phyloP scores from a whole-genome alignment of 2,888 invertebrate species.

The Agapetus fuscipes region DNA sequence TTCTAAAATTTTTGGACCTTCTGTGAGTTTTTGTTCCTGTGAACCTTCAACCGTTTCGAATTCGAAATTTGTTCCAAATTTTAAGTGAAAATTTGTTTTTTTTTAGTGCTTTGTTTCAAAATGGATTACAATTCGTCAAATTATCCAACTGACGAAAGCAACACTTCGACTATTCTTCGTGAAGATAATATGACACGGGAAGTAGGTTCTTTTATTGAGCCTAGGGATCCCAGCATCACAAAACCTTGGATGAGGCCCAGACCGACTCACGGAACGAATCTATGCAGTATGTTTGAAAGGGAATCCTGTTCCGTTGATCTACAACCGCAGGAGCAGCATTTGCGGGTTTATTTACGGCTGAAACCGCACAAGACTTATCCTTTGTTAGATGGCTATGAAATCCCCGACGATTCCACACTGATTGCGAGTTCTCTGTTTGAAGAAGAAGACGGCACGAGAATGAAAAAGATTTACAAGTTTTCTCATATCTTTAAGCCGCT shows the following conservation, averaged over 20 bases:
- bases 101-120: not conserved
- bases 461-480: constrained; percentile 2
- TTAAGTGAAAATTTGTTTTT: too few relatives aligned
- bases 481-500: constrained; percentile 2
- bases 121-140: not conserved
- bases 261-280: constrained; percentile 36
- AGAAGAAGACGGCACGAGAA: too few relatives aligned
- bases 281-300: constrained; percentile 36
- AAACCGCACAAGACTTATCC: too few relatives aligned
- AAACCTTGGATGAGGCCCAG: constrained; percentile 41
- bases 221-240: constrained; percentile 36
- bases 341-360: too few relatives aligned
- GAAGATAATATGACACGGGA: too few relatives aligned
- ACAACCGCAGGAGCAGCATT: constrained; percentile 23
- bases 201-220: constrained; percentile 42
- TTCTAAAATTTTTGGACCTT: too few relatives aligned
- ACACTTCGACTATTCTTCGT: too few relatives aligned
- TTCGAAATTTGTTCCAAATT: too few relatives aligned
- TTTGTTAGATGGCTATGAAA: too few relatives aligned
- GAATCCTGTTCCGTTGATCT: constrained; percentile 25
- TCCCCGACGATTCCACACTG: too few relatives aligned
- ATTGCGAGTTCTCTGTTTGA: too few relatives aligned
- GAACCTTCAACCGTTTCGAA: not conserved
- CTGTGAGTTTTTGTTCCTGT: not conserved
- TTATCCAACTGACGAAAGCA: not conserved